Percentiles rank a stretch among this genome's conserved stretches.
These are phyloP conservation scores for Leptopilina myrica DNA, from an alignment of 2,888 invertebrate genomes.

Conservation along the genomic window DNA sequence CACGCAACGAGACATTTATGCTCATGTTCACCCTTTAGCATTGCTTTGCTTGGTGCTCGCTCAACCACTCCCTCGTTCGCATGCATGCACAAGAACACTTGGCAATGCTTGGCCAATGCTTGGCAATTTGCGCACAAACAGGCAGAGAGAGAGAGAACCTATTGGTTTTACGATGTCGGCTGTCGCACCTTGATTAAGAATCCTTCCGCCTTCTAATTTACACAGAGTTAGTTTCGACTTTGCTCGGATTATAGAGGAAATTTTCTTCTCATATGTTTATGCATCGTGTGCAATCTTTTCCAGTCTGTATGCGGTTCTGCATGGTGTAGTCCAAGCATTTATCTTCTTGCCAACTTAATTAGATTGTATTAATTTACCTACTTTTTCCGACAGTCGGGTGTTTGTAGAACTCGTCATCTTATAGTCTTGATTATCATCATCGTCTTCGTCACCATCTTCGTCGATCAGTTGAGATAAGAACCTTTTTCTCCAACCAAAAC, in stretches of 20 bases:
- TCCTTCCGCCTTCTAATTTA: slow-evolving; percentile 40
- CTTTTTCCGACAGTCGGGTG: background rate
- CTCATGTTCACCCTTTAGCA: slow-evolving; percentile 54
- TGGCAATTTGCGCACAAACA: background rate
- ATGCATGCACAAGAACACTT: slow-evolving; percentile 27
- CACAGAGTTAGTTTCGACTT: slow-evolving; percentile 23
- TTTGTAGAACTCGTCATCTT: too few species aligned
- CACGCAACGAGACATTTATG: slow-evolving; percentile 61
- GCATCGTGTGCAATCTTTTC: background rate
- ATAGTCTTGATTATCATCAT: too few species aligned
- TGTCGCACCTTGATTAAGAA: slow-evolving; percentile 40
- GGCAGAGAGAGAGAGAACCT: background rate
- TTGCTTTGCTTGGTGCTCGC: slow-evolving; percentile 38
- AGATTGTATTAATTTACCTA: slow-evolving; percentile 17
- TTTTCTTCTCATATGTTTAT: slow-evolving; percentile 7
- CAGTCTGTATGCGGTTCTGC: background rate
- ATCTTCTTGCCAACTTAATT: slow-evolving; percentile 9
- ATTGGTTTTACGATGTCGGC: slow-evolving; percentile 39
- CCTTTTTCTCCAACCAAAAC: too few species aligned
- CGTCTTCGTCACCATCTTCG: too few species aligned
- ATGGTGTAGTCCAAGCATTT: slow-evolving; percentile 8
- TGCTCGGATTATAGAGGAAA: slow-evolving; percentile 27
- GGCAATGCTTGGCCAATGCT: background rate
- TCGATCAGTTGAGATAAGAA: too few species aligned
- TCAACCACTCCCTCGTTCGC: slow-evolving; percentile 35